Conservation (phyloP, 2,888 invertebrate genomes). For the Apamea epomidion region DNA sequence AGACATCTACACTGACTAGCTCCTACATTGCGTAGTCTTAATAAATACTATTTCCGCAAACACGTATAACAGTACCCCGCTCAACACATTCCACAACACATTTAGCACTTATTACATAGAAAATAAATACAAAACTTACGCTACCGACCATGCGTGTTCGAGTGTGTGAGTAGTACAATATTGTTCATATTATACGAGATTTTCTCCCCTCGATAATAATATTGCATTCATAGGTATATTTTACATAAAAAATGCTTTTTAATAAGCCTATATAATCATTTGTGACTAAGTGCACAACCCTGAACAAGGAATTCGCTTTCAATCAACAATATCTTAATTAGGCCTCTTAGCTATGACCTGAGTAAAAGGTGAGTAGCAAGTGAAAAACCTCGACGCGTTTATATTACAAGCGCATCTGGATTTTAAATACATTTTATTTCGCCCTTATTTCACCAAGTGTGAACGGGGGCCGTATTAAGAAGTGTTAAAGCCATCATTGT, state of each 20-base stretch:
- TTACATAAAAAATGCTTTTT: background rate
- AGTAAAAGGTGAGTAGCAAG: too few species aligned
- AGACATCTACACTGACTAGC: constrained; percentile 37
- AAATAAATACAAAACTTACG: constrained; percentile 83
- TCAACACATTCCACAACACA: constrained; percentile 75
- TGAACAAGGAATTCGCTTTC: background rate
- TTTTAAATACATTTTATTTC: background rate
- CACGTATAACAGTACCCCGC: constrained; percentile 51
- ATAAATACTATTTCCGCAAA: constrained; percentile 67
- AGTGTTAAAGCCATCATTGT: background rate
- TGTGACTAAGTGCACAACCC: background rate
- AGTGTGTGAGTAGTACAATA: constrained; percentile 22
- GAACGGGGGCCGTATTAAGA: too few species aligned
- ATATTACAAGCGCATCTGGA: too few species aligned
- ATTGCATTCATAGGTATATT: background rate
- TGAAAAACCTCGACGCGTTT: too few species aligned
- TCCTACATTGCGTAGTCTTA: constrained; percentile 27
- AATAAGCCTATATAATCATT: constrained; percentile 7
- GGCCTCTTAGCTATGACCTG: background rate
- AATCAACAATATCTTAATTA: background rate
- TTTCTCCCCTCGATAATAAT: background rate
- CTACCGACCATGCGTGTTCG: constrained; percentile 66
- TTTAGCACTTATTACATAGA: constrained; percentile 78
- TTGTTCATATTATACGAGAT: constrained; percentile 29
- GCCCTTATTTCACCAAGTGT: background rate